Evolutionary conservation across 2,113 vertebrate genomes (phyloP).

Genomic region (Hemiscyllium ocellatum): DNA sequence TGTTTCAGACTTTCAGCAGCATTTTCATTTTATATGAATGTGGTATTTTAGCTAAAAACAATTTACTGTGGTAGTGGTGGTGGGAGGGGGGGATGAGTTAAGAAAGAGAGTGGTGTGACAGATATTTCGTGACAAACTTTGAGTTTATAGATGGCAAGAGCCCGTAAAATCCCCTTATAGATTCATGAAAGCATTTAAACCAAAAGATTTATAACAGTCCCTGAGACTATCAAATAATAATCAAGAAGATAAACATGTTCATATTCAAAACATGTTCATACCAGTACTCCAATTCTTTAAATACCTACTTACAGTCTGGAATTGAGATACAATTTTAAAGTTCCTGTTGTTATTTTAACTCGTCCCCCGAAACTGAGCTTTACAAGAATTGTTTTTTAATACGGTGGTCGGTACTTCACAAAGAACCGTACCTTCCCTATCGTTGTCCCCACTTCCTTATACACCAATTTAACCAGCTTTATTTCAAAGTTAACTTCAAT

Average conservation of each 20-base stretch:
- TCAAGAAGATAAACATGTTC: no score
- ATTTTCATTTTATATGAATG: not conserved
- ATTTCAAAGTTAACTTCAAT: not conserved
- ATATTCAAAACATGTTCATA: not conserved
- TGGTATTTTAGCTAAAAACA: not conserved
- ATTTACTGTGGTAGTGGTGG: not conserved
- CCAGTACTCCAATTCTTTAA: not conserved
- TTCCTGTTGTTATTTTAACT: not conserved
- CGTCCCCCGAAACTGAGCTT: not conserved
- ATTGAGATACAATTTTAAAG: not conserved
- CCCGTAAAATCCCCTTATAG: not conserved
- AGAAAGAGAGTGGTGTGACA: no score
- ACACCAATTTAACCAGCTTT: not conserved
- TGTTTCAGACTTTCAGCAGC: no score
- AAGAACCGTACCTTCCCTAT: not conserved
- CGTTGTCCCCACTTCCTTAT: not conserved
- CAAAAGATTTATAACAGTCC: not conserved
- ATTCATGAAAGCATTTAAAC: not conserved
- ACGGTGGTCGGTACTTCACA: not conserved
- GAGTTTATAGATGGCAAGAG: not conserved
- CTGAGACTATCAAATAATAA: not conserved
- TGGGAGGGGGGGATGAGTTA: not conserved
- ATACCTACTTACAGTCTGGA: not conserved
- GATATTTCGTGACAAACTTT: not conserved
- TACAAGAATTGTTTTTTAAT: not conserved